A percentile compares a stretch with the other conserved stretches of the same genome.
Evolutionary conservation across 2,113 vertebrate species (phyloP).

Genomic region (Conger conger): DNA sequence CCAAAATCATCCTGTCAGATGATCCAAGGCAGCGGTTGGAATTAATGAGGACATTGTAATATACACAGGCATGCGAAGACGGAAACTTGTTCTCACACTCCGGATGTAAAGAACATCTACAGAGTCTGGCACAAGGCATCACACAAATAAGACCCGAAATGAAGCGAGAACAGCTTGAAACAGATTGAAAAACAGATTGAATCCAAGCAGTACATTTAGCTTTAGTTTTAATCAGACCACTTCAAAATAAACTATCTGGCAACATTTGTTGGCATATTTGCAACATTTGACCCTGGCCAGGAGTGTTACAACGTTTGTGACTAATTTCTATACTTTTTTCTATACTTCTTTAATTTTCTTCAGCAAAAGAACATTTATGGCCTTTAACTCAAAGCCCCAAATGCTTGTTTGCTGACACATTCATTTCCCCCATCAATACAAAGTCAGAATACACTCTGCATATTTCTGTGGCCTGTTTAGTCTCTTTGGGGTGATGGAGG

Average conservation of each 20-base stretch:
- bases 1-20: background rate
- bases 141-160: background rate
- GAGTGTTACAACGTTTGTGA: background rate
- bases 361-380: background rate
- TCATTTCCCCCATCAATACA: background rate
- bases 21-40: background rate
- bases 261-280: background rate
- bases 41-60: background rate
- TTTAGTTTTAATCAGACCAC: background rate
- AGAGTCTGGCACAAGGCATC: background rate
- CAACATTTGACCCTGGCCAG: background rate
- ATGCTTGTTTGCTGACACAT: background rate
- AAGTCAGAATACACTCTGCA: background rate
- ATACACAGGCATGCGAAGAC: background rate
- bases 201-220: background rate
- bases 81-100: background rate
- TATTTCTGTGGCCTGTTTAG: background rate
- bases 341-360: background rate
- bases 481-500: background rate
- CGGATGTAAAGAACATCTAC: background rate
- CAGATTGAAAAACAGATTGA: background rate
- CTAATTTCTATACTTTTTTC: background rate
- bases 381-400: background rate
- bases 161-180: background rate
- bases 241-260: background rate